Base-by-base conservation (phyloP, 2,888 invertebrate genomes). In the Zaprionus bogoriensis region DNA sequence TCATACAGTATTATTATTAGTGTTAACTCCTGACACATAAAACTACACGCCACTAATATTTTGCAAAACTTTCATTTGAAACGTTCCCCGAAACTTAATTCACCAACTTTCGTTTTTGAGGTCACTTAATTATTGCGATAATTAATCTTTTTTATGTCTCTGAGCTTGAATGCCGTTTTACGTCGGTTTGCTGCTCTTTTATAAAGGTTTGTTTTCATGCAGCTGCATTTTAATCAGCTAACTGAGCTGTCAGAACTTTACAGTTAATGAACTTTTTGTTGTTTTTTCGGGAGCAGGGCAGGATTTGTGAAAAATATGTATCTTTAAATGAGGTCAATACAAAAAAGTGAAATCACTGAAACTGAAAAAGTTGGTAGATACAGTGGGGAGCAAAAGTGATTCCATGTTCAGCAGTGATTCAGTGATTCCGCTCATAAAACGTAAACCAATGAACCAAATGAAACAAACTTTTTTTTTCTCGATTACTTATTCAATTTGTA, bases 51-150 rank as follows among this genome's bases (percentile, higher is more conserved):
- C 20, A 25, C 22, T 20, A 27, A 27, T 48, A 74, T 61, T 67
- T 60, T 27, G 27, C 28, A 23, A 23, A 23, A 10, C 28, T 45
- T 53, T n/a, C n/a, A n/a, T 55, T 23, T 41, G 28, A 4, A 17
- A 6, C 17, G 2, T 36, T 17, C 7, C 17, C 9, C 7, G n/a
- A n/a, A 32, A 6, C 14, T 14, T 41, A 20, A 47, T 51, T 57
- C 59, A 50, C n/a, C 69, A 77, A 88, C 89, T 88, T 88, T 88
- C 88, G 84, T 80, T 88, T 88, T 88, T 86, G 77, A 67, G 88
- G 86, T 87, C 88, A 88, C 84, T 83, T 88, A 89, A 88, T 88
- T 88, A 89, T 87, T 85, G 88, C 67, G 74, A 69, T 87, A 88
- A 88, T 88, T 88, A 88, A 88, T 88, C 88, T 75, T 27, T 63